Conservation (phyloP, 1,140 invertebrate species). For the Meloidogyne hapla region DNA sequence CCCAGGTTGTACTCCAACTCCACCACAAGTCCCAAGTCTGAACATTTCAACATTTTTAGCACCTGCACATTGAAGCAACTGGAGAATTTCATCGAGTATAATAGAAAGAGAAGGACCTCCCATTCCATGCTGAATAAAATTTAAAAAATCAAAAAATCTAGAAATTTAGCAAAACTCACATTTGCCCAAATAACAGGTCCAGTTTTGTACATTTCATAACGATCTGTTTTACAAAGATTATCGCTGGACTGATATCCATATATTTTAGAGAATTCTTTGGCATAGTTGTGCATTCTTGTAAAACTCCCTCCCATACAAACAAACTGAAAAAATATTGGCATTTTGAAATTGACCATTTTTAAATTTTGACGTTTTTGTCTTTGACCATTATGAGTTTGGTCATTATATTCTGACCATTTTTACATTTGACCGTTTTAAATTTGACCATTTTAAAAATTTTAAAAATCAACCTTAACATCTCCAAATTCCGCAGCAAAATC, state of each 20-base stretch:
- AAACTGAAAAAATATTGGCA: conserved; percentile 72
- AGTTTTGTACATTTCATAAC: conserved; percentile 96
- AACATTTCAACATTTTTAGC: conserved; percentile 85
- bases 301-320: conserved; percentile 96
- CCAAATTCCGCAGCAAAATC: conserved; percentile 39
- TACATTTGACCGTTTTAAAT: too few relatives aligned
- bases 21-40: conserved; percentile 76
- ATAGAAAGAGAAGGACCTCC: conserved; percentile 87
- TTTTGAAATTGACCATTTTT: neutral
- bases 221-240: conserved; percentile 83
- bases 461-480: conserved; percentile 39
- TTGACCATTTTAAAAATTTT: neutral
- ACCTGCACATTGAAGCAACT: conserved; percentile 83
- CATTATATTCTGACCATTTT: too few relatives aligned
- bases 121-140: conserved; percentile 78
- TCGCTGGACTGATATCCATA: conserved; percentile 83
- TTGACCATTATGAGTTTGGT: too few relatives aligned
- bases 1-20: conserved; percentile 47
- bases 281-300: conserved; percentile 88
- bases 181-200: conserved; percentile 86
- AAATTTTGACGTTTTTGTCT: too few relatives aligned
- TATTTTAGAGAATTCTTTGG: conserved; percentile 82
- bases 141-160: neutral
- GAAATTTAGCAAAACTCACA: conserved; percentile 79
- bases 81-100: conserved; percentile 84